Base-by-base conservation (phyloP, 2,797 vertebrate species). In the Cuniculus paca region DNA sequence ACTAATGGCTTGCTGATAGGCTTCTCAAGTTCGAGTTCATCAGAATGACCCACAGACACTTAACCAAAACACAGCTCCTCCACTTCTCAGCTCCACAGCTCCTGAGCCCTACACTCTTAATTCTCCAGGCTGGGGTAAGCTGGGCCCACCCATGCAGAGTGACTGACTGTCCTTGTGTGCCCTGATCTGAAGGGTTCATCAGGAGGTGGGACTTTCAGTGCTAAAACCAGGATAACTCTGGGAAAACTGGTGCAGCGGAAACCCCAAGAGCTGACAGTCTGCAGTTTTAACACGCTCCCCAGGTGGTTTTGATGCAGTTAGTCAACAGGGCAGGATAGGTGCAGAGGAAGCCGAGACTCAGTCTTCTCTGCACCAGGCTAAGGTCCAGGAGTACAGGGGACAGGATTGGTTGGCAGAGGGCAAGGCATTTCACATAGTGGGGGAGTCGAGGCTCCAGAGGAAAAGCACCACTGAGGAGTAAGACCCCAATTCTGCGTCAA, bases 291-390 rank as follows among this genome's bases (percentile, higher is more conserved):
- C 26, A 24, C 0, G 36, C 16, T 42, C 74, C 36, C 63, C 19
- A 14, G 42, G 19, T 58, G 36, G 74, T 34, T 70, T 31, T 28
- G 78, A 54, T 2, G 10, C 4, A n/a, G 60, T 60, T 0, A 24
- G 10, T 22, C 52, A 10, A 3, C 0, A 5, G 34, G 48, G 24
- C 28, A 17, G 6, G 4, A 0, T 0, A 20, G 19, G 22, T 4
- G 2, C 56, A 10, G 16, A 74, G 42, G 63, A 61, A 4, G 26
- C 63, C 36, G n/a, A 72, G 45, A 16, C 11, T 50, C 24, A 22
- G 34, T 22, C 8, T 52, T 58, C 88, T 74, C 68, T 17, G 48
- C 24, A 42, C 20, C 87, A n/a, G 70, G 61, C 54, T 61, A 39
- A 70, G 56, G n/a, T 24, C 34, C 52, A 60, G 61, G 24, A 78